Conservation (phyloP, 2,113 vertebrate genomes). For the Gasterosteus nipponicus region DNA sequence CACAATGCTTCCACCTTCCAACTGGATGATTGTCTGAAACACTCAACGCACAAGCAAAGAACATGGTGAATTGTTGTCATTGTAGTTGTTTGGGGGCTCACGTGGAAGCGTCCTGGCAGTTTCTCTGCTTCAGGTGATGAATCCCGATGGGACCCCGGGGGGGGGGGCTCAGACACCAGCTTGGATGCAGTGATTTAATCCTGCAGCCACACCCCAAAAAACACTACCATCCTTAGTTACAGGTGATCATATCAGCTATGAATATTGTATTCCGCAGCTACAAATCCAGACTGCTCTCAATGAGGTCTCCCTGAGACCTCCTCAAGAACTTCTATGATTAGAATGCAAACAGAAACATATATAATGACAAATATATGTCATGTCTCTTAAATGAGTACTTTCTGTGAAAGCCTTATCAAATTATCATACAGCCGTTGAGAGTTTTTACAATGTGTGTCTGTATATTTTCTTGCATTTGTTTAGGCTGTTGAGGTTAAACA, state of each 20-base stretch:
- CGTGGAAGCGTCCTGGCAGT: conserved; percentile 37
- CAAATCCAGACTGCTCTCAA: background rate
- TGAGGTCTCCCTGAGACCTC: background rate
- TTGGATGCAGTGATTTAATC: conserved; percentile 41
- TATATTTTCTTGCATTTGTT: background rate
- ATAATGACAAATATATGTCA: background rate
- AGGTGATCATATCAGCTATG: too few relatives aligned
- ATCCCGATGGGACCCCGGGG: conserved; percentile 5
- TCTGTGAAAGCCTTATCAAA: background rate
- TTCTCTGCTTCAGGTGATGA: conserved; percentile 24
- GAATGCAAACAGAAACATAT: background rate
- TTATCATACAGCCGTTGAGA: background rate
- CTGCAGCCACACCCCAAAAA: conserved; percentile 9
- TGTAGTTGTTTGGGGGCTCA: conserved; percentile 32
- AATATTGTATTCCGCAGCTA: background rate
- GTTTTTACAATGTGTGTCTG: background rate
- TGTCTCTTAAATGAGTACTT: background rate
- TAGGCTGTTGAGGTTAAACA: background rate
- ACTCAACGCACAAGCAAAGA: background rate
- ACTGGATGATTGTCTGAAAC: background rate
- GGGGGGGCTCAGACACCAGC: conserved; percentile 29
- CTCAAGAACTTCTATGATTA: background rate
- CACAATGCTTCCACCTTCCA: background rate
- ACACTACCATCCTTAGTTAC: too few relatives aligned
- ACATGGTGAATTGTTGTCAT: conserved; percentile 13